These are phyloP conservation scores for Metalampra italica DNA, from an alignment of 2,888 invertebrate species.

Conservation along the genomic window DNA sequence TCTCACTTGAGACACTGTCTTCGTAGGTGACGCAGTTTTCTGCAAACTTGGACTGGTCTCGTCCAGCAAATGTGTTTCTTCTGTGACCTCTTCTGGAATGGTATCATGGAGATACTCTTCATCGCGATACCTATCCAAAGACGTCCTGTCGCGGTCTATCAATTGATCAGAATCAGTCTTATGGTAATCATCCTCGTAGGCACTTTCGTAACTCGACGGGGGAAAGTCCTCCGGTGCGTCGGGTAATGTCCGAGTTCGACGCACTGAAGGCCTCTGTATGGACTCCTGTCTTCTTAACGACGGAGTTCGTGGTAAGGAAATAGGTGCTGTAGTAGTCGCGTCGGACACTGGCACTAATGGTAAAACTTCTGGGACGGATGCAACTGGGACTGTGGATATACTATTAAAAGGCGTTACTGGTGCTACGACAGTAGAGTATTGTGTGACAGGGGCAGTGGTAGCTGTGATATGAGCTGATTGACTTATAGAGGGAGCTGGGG, in stretches of 20 bases:
- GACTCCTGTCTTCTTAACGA: constrained; percentile 71
- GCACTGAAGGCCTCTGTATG: constrained; percentile 71
- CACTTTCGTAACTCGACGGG: constrained; percentile 70
- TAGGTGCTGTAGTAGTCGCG: constrained; percentile 53
- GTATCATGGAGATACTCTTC: constrained; percentile 61
- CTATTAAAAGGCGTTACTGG: constrained; percentile 54
- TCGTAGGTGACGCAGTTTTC: constrained; percentile 65
- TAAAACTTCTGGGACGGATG: constrained; percentile 64
- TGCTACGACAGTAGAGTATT: constrained; percentile 43
- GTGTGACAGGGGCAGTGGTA: constrained; percentile 37
- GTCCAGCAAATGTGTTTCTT: constrained; percentile 56
- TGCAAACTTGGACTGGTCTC: constrained; percentile 50
- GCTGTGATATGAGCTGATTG: constrained; percentile 35
- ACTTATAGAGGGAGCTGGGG: constrained; percentile 41
- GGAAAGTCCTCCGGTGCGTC: constrained; percentile 68
- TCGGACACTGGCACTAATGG: constrained; percentile 54
- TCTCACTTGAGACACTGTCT: constrained; percentile 49
- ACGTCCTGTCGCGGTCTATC: constrained; percentile 52
- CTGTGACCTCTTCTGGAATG: constrained; percentile 51
- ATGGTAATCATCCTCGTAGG: constrained; percentile 74
- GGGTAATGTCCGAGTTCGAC: constrained; percentile 66
- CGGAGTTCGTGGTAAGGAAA: constrained; percentile 61
- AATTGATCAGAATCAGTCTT: constrained; percentile 74
- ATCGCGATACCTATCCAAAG: constrained; percentile 68
- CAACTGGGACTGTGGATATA: constrained; percentile 45